These are phyloP conservation scores for Chirona hameri DNA, from an alignment of 2,888 invertebrate genomes.

Conservation along the genomic window DNA sequence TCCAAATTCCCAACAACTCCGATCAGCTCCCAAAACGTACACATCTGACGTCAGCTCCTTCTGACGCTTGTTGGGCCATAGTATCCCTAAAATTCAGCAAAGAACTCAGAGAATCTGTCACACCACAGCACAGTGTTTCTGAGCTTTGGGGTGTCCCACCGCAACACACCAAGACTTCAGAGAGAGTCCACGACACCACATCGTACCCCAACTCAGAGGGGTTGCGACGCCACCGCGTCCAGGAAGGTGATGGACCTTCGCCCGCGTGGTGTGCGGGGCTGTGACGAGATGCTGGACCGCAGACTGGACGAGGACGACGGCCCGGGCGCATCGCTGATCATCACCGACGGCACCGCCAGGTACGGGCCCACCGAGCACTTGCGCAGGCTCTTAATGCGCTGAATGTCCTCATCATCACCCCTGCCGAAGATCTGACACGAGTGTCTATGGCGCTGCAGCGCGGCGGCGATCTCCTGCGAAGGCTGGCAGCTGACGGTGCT, in stretches of 20 bases:
- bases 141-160: too few species aligned
- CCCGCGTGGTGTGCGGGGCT: not conserved
- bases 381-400: not conserved
- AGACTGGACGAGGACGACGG: not conserved
- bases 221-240: not conserved
- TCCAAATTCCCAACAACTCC: too few species aligned
- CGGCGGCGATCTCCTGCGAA: not conserved
- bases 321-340: not conserved
- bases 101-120: too few species aligned
- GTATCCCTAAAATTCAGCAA: too few species aligned
- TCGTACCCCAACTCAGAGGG: not conserved
- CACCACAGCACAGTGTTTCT: too few species aligned
- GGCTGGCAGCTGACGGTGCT: conserved; percentile 28
- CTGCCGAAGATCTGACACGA: conserved; percentile 23
- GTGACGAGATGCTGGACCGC: conserved; percentile 11
- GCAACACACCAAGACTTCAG: too few species aligned
- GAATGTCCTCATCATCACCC: conserved; percentile 6
- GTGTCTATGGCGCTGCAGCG: not conserved
- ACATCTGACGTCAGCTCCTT: too few species aligned
- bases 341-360: conserved; percentile 22
- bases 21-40: too few species aligned
- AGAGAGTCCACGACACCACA: too few species aligned
- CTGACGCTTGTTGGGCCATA: too few species aligned
- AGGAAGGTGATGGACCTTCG: not conserved
- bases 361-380: conserved; percentile 10